Base-by-base conservation (phyloP, 2,113 vertebrate species). In the Hyla sarda region DNA sequence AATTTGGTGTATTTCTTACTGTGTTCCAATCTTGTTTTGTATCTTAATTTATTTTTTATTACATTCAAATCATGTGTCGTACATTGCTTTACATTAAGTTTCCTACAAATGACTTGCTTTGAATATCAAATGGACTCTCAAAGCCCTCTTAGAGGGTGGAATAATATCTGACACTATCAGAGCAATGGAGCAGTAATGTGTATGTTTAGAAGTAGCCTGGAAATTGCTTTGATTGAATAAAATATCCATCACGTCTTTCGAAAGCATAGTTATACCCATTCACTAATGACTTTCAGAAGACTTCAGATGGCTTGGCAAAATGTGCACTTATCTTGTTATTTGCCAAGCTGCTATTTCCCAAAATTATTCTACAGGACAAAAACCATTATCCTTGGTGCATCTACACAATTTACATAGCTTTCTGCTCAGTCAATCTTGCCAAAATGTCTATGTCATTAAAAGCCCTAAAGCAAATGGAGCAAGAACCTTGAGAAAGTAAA, bases 401-500 rank as follows among this genome's bases (percentile, higher is more conserved):
- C 60, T 67, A 50, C 41, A 48, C 41, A 81, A 81, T 81, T 41
- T 19, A 14, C 58, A 7, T 81, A 52, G 23, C 54, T 45, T 82
- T 82, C 62, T 69, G 10, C 80, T 69, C 47, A 23, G 45, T 69
- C 47, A 50, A 25, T 82, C 14, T 69, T 82, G 41, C 62, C 60
- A 82, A 82, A 82, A 69, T 69, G 80, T 47, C 28, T 52, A 82
- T 82, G 47, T 41, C 80, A 82, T 82, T 82, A 71, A 82, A 69
- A 82, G 80, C 48, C 67, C 47, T 82, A 50, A 82, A 69, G 45
- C 47, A 71, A 82, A 82, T 69, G 47, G 62, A 82, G 37, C 58
- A 48, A 47, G 14, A 25, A 34, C 19, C 80, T 71, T 52, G 62
- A 69, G 45, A 82, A 50, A 67, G 62, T 82, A 82, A 82, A 82